Evolutionary conservation across 2,797 vertebrate genomes (phyloP), one percentile per base, ranked within the genome.

Genomic region (Rhinophrynus dorsalis): DNA sequence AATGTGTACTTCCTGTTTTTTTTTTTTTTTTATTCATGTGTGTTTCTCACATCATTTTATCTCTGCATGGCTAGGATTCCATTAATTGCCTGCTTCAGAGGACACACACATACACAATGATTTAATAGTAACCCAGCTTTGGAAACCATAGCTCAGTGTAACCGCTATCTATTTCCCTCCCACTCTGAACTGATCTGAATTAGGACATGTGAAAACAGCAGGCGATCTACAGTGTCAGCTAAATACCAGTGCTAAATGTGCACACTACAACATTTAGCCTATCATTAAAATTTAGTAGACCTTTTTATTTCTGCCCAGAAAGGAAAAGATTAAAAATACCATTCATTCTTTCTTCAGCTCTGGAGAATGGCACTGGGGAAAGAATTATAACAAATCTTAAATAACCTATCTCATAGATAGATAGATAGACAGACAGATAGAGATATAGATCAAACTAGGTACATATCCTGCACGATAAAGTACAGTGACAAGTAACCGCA

Each of bases 221-320:
- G 45, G 33, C 23, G 6, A 23, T 15, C 20, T 35, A 37, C 11
- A 12, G 9, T 17, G 33, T 60, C 44, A 60, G 56, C 56, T 30
- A n/a, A 37, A 38, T n/a, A 32, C 21, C 6, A 12, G 2, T 32
- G 18, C 42, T 50, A 67, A 60, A 68, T 68, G 32, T 68, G 66
- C 66, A 40, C 24, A 68, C 55, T 40, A 40, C 23, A 40, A 40
- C 55, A 42, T 68, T 51, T 51, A 68, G 20, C 56, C 45, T 50
- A 30, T 68, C 56, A 50, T 60, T 44, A 42, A 50, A 59, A 40
- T 20, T 32, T 17, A 23, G 8, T 26, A 60, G 42, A 1, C 17
- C 44, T 51, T 51, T 60, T 59, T 32, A 21, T 50, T 35, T 35
- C 18, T 11, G 17, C 27, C 38, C 9, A 13, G 20, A 48, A 42